phyloP scores from a whole-genome alignment of 1,140 invertebrate species.

The Charaxes varanes region DNA sequence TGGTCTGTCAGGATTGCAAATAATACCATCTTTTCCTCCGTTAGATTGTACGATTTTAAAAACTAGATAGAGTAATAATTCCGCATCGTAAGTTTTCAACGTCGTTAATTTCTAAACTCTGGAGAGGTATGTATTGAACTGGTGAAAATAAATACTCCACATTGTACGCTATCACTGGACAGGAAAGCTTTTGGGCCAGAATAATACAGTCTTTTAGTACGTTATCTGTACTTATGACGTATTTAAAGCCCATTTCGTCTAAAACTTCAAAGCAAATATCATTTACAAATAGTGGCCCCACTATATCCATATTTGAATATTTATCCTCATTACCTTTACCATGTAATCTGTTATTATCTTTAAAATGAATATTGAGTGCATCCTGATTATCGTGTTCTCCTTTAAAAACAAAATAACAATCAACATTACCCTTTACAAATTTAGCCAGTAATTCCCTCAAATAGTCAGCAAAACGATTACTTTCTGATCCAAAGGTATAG shows the following conservation, averaged over 20 bases:
- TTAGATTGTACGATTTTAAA: slow-evolving; percentile 21
- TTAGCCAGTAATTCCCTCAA: slow-evolving; percentile 21
- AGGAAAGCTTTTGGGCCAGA: slow-evolving; percentile 28
- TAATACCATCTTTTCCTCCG: slow-evolving; percentile 24
- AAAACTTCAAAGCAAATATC: slow-evolving; percentile 29
- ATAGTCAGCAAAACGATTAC: slow-evolving; percentile 24
- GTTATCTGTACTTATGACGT: slow-evolving; percentile 23
- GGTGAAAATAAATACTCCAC: slow-evolving; percentile 28
- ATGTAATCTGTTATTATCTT: background rate
- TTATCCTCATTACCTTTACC: slow-evolving; percentile 5
- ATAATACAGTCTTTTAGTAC: slow-evolving; percentile 28
- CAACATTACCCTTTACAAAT: slow-evolving; percentile 35
- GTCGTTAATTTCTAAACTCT: slow-evolving; percentile 8
- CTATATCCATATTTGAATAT: background rate
- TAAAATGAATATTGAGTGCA: background rate
- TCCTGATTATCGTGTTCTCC: slow-evolving; percentile 25
- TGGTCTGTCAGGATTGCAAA: slow-evolving; percentile 27
- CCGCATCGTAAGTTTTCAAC: slow-evolving; percentile 18
- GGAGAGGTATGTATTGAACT: slow-evolving; percentile 24
- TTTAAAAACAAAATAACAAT: slow-evolving; percentile 40
- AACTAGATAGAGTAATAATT: slow-evolving; percentile 23
- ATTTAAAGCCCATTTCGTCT: slow-evolving; percentile 32
- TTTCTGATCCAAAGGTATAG: slow-evolving; percentile 27
- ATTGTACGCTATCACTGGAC: slow-evolving; percentile 33
- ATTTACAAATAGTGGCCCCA: slow-evolving; percentile 21